phyloP scores from a whole-genome alignment of 2,888 invertebrate genomes.

The Adelognathus sp. region DNA sequence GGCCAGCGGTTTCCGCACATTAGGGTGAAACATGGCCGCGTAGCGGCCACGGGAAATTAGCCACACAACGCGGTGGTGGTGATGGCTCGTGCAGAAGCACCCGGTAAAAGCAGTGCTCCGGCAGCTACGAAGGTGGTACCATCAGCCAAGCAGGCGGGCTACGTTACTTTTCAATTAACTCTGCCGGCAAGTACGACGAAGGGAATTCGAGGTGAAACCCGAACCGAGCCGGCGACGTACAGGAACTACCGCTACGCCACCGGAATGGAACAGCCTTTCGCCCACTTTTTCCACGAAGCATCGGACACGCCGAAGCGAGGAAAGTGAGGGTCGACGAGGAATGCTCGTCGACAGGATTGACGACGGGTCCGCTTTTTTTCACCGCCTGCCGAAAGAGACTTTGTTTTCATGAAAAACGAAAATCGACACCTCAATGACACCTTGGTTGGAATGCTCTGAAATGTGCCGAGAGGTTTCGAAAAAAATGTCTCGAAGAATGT shows the following conservation, averaged over 20 bases:
- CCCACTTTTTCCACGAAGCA: neutral
- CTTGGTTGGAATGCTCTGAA: neutral
- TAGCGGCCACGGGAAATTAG: slow-evolving; percentile 57
- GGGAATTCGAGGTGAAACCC: slow-evolving; percentile 31
- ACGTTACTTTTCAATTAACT: slow-evolving; percentile 59
- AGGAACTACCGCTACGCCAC: neutral
- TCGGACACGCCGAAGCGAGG: neutral
- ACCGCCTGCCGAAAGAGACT: neutral
- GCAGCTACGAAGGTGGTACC: slow-evolving; percentile 42
- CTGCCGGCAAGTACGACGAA: slow-evolving; percentile 15
- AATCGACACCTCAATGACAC: no score
- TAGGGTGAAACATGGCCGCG: slow-evolving; percentile 60
- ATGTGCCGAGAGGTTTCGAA: no score
- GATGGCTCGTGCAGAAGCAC: slow-evolving; percentile 42
- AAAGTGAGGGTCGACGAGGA: neutral
- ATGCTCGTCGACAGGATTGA: neutral
- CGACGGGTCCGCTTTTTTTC: neutral
- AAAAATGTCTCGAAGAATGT: no score
- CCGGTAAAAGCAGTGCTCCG: slow-evolving; percentile 44
- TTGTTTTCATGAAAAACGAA: neutral
- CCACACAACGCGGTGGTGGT: slow-evolving; percentile 41
- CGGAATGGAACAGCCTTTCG: neutral
- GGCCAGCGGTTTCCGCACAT: slow-evolving; percentile 57
- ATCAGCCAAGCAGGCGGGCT: slow-evolving; percentile 12
- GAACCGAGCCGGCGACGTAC: neutral